Percentiles rank a stretch among this genome's conserved stretches.
Evolutionary conservation across 2,113 vertebrate species (phyloP).

Genomic region (Melanostigma gelatinosum): DNA sequence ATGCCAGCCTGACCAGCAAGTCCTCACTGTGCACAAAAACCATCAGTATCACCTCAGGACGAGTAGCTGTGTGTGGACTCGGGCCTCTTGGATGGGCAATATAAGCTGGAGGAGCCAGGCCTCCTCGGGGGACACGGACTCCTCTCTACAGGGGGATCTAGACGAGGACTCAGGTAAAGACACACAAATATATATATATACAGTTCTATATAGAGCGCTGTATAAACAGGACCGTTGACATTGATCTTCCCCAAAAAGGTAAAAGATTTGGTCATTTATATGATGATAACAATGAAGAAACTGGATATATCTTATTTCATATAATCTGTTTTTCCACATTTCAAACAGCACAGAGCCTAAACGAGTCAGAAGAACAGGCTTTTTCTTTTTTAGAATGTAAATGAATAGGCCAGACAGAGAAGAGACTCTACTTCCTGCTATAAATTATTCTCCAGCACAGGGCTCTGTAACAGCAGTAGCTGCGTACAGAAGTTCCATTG

Average conservation of each 20-base stretch:
- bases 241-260: neutral
- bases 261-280: neutral
- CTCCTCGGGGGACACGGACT: constrained; percentile 71
- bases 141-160: constrained; percentile 68
- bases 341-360: neutral
- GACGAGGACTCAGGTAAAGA: constrained; percentile 78
- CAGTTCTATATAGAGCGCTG: too few relatives aligned
- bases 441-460: constrained; percentile 5
- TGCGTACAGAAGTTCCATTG: constrained; percentile 2
- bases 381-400: constrained; percentile 11
- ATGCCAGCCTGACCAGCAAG: constrained; percentile 38
- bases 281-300: neutral
- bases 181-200: neutral
- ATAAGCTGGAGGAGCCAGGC: constrained; percentile 76
- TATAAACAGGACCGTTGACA: neutral
- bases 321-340: neutral
- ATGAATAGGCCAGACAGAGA: constrained; percentile 2
- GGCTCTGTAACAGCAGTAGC: neutral
- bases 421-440: neutral
- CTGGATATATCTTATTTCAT: neutral
- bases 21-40: constrained; percentile 1
- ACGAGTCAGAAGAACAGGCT: neutral
- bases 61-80: constrained; percentile 35
- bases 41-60: constrained; percentile 14
- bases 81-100: constrained; percentile 75